phyloP scores from a whole-genome alignment of 1,140 invertebrate species.

The Metaphire vulgaris region DNA sequence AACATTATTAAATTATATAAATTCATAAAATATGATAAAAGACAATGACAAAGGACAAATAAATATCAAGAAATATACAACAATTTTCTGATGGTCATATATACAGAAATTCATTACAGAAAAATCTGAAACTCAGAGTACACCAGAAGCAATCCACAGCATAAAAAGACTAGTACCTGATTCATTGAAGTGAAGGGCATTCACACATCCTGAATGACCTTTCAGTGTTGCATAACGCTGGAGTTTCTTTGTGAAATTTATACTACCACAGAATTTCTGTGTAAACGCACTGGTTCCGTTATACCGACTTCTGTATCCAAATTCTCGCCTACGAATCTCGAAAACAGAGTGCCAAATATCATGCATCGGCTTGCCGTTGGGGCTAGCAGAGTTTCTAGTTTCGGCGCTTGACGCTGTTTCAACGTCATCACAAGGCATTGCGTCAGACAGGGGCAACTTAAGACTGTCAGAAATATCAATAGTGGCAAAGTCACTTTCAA shows the following conservation, averaged over 20 bases:
- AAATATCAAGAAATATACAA: no score
- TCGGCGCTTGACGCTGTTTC: no score
- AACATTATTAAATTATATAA: no score
- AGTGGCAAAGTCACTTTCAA: neutral
- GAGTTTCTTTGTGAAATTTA: neutral
- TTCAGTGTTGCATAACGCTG: neutral
- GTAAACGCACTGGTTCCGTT: neutral
- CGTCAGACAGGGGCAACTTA: neutral
- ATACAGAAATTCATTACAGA: no score
- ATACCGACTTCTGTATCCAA: neutral
- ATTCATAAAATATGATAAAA: no score
- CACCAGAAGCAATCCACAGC: no score
- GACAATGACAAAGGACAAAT: no score
- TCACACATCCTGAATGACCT: conserved; percentile 16
- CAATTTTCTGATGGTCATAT: no score
- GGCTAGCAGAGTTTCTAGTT: neutral
- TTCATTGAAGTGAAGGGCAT: conserved; percentile 19
- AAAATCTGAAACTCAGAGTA: no score
- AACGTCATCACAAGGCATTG: no score
- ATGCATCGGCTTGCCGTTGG: neutral
- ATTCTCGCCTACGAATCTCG: neutral
- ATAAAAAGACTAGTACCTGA: neutral
- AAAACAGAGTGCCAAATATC: neutral
- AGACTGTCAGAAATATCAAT: conserved; percentile 3
- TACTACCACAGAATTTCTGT: neutral